Conservation (phyloP, 2,797 vertebrate species). For the Enteromius viviparus region DNA sequence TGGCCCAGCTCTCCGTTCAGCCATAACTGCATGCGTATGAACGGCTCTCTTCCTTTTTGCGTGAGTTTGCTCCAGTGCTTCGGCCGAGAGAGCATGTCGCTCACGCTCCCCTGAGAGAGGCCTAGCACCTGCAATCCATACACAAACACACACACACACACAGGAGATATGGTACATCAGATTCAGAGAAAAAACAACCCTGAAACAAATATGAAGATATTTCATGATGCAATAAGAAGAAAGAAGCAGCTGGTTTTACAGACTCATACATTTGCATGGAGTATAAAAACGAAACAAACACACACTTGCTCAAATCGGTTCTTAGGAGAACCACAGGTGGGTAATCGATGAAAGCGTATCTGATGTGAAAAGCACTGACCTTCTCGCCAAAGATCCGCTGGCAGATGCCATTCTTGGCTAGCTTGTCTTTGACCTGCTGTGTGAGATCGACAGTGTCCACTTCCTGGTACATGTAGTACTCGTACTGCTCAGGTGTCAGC, state of each 20-base stretch:
- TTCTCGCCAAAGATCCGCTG: conserved; percentile 92
- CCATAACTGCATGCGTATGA: conserved; percentile 94
- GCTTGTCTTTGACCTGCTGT: conserved; percentile 90
- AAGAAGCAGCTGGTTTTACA: conserved; percentile 43
- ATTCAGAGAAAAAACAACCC: conserved; percentile 38
- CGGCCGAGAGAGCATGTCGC: conserved; percentile 91
- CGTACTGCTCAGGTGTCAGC: conserved; percentile 89
- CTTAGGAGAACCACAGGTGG: not conserved
- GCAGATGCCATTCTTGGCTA: conserved; percentile 93
- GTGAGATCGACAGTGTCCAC: conserved; percentile 91
- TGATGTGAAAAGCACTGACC: conserved; percentile 72
- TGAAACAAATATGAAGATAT: conserved; percentile 49
- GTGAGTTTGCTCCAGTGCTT: conserved; percentile 94
- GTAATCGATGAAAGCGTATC: not conserved
- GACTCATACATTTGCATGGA: conserved; percentile 32
- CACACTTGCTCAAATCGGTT: not conserved
- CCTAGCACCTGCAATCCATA: conserved; percentile 81
- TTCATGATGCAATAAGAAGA: conserved; percentile 49
- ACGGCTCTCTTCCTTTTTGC: conserved; percentile 91
- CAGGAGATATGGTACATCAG: conserved; percentile 31
- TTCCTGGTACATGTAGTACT: conserved; percentile 93
- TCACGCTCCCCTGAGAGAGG: conserved; percentile 91
- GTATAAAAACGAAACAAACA: not conserved
- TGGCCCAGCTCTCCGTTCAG: conserved; percentile 90
- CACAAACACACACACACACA: conserved; percentile 21